These are phyloP conservation scores for Cepaea nemoralis DNA, from an alignment of 1,140 invertebrate genomes.

Conservation along the genomic window DNA sequence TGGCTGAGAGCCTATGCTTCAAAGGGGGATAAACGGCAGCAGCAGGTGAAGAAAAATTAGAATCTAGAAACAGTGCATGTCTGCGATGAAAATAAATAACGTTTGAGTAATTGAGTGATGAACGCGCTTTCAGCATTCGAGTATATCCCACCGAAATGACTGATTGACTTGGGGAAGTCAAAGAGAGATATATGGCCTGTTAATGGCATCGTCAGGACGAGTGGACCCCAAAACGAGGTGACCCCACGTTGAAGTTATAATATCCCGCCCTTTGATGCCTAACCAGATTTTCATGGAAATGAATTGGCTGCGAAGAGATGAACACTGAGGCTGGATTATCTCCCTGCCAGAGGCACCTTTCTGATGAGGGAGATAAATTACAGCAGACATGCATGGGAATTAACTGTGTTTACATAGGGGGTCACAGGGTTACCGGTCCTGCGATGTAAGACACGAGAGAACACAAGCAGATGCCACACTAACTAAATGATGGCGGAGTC, in stretches of 20 bases:
- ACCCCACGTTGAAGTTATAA: neutral
- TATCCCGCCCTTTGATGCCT: slow-evolving; percentile 14
- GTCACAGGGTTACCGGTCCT: slow-evolving; percentile 25
- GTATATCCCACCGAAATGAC: no score
- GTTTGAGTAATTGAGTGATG: no score
- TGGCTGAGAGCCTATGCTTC: no score
- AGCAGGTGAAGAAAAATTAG: no score
- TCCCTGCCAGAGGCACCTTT: neutral
- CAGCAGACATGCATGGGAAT: slow-evolving; percentile 37
- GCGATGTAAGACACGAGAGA: slow-evolving; percentile 32
- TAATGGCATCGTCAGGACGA: neutral
- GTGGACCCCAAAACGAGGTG: neutral
- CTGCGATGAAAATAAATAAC: no score
- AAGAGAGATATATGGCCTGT: neutral
- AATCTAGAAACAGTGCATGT: no score
- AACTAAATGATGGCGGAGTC: neutral
- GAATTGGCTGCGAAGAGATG: slow-evolving; percentile 36
- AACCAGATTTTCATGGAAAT: slow-evolving; percentile 34
- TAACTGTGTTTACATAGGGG: slow-evolving; percentile 34
- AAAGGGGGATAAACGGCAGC: no score
- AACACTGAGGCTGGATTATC: neutral
- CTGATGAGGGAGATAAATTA: slow-evolving; percentile 34
- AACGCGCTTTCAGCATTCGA: no score
- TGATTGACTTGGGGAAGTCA: no score
- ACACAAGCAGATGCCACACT: neutral